phyloP scores from a whole-genome alignment of 1,140 invertebrate genomes.

The Polypedilum pembai region DNA sequence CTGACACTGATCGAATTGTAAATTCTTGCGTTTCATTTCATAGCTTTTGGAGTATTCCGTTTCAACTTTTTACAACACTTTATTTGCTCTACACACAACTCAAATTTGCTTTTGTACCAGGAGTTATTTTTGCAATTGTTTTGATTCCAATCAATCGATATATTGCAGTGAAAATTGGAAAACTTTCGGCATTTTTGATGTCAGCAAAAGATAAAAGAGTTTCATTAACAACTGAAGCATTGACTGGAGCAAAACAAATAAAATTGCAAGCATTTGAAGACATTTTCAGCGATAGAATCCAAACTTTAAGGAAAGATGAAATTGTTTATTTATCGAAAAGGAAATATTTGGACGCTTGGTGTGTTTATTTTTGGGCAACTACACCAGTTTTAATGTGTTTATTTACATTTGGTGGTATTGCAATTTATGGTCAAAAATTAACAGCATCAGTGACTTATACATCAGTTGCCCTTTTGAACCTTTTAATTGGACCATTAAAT shows the following conservation, averaged over 20 bases:
- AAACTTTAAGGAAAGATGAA: constrained; percentile 61
- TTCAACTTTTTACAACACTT: constrained; percentile 73
- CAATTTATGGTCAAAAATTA: constrained; percentile 67
- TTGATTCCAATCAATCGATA: constrained; percentile 92
- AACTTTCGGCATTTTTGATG: constrained; percentile 84
- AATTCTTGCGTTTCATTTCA: constrained; percentile 96
- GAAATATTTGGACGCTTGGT: constrained; percentile 97
- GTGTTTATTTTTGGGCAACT: constrained; percentile 98
- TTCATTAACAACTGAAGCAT: constrained; percentile 78
- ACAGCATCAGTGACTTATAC: constrained; percentile 90
- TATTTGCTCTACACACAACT: constrained; percentile 82
- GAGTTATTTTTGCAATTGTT: constrained; percentile 75
- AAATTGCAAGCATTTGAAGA: constrained; percentile 93
- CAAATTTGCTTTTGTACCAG: constrained; percentile 83
- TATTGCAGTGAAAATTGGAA: constrained; percentile 83
- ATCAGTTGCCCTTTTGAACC: constrained; percentile 87
- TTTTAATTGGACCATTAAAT: constrained; percentile 93
- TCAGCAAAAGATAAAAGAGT: constrained; percentile 83
- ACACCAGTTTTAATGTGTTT: constrained; percentile 94
- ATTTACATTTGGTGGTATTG: constrained; percentile 83
- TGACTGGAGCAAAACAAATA: constrained; percentile 79
- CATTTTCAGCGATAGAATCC: constrained; percentile 66
- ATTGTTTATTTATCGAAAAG: constrained; percentile 68
- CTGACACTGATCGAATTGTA: constrained; percentile 88
- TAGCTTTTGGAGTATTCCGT: constrained; percentile 91